Evolutionary conservation across 2,797 vertebrate genomes (phyloP), one percentile per base, ranked within the genome.

Genomic region (Sarcophilus harrisii): DNA sequence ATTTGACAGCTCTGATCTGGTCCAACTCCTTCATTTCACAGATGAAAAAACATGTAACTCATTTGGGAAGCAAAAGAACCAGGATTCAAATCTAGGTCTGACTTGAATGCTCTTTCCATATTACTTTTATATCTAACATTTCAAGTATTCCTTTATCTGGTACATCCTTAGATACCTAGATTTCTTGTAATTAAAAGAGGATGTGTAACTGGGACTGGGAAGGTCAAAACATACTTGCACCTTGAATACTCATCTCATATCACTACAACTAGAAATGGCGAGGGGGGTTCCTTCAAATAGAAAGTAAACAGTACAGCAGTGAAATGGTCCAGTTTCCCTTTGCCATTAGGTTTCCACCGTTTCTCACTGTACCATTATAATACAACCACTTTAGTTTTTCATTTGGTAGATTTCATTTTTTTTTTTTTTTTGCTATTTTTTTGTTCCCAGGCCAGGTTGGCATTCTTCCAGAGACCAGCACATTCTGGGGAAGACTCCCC

Each of bases 401-500:
- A 60, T 29, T 29, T 91, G 45, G 5, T 66, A 29, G 16, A n/a
- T 95, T 81, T 81, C 38, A 81, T 81, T 95, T 91, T 55, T 91
- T 92, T 81, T 81, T 95, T 91, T 55, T 91, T 92, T 81, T 5
- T 66, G 45, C 58, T 81, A 29, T 12, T 91, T 18, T 52, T 81
- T 94, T 49, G 94, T 93, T 91, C 95, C 12, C 24, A 93, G 55
- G 28, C 29, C 28, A 95, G 49, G 28, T 29, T 92, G 11, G 91
- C 91, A 95, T 94, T 29, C 57, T 97, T 58, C 27, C 73, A 81
- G 38, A 81, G 73, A 81, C n/a, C 90, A 24, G 29, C 87, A 24
- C 62, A n/a, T 96, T 94, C 28, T 94, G 54, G 16, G 49, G 16
- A 89, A 94, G 21, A 93, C 73, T 81, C 73, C 73, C 73, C 73